Evolutionary conservation across 2,888 invertebrate genomes (phyloP).

Genomic region (Ophraella communa): DNA sequence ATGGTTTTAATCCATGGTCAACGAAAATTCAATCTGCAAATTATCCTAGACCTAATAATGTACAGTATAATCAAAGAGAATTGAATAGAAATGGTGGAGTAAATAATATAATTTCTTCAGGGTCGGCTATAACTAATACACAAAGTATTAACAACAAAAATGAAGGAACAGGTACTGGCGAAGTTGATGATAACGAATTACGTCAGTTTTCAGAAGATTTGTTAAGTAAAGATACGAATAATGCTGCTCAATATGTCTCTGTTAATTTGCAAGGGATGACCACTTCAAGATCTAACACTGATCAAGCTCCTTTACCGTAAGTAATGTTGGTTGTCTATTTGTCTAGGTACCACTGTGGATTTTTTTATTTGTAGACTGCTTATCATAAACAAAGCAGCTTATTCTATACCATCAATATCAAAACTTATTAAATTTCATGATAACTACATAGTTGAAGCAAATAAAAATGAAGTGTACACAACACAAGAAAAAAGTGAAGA

Average conservation of each 20-base stretch:
- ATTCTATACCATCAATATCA: conserved; percentile 75
- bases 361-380: conserved; percentile 66
- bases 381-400: conserved; percentile 67
- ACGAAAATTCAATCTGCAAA: not conserved
- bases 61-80: not conserved
- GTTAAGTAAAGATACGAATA: conserved; percentile 75
- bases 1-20: not conserved
- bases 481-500: conserved; percentile 79
- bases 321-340: conserved; percentile 45
- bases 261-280: conserved; percentile 79
- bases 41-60: not conserved
- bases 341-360: not conserved
- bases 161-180: conserved; percentile 4
- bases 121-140: conserved; percentile 14
- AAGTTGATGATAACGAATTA: conserved; percentile 56
- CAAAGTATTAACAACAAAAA: not conserved
- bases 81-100: conserved; percentile 2
- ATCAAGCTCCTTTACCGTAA: conserved; percentile 80
- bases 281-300: conserved; percentile 69
- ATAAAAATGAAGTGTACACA: conserved; percentile 78
- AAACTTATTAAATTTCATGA: conserved; percentile 78
- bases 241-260: conserved; percentile 72
- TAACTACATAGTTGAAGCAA: conserved; percentile 82
- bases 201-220: conserved; percentile 75
- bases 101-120: conserved; percentile 24